Base-by-base conservation (phyloP, 2,113 vertebrate genomes). In the Triplophysa rosa region DNA sequence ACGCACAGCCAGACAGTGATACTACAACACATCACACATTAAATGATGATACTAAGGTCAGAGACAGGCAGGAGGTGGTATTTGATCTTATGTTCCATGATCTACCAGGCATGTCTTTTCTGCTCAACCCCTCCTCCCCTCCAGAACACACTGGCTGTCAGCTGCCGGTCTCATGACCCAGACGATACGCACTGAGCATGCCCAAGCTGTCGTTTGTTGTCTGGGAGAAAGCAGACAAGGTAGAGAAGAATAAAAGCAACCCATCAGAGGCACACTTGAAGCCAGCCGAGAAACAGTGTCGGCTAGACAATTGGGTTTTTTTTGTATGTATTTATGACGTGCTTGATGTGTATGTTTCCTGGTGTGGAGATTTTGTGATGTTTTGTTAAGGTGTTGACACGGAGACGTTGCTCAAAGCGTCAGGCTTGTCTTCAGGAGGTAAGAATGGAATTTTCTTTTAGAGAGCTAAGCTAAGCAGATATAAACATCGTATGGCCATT, bases 161-260 rank as follows among this genome's bases (percentile, higher is more conserved):
- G 78, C 81, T 83, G 81, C 73, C 69, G 40, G 24, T 47, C 89
- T 89, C 85, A 78, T 91, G 91, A 70, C 56, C 21, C 0, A 8
- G 66, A 1, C 12, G 11, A 21, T 21, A 54, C n/a, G 9, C 58
- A 84, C 77, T 68, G 91, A 85, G 91, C 91, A 79, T 92, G 91
- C 89, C 82, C 86, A 72, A 65, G 83, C 68, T 45, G 24, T 82
- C 56, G 61, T 77, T 74, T 89, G 87, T 86, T 84, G 87, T 84
- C 82, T 84, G 87, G 87, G 85, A 88, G 82, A 86, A 82, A 82
- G 84, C 84, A 75, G 80, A 52, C 78, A 80, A 56, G 24, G 71
- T 67, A 67, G 61, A 19, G 56, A 78, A 58, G 63, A 65, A 85
- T 58, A 58, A 77, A 85, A 70, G 72, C 73, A 66, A 72, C 56